phyloP scores from a whole-genome alignment of 2,888 invertebrate species.

The Lasioglossum figueresi region DNA sequence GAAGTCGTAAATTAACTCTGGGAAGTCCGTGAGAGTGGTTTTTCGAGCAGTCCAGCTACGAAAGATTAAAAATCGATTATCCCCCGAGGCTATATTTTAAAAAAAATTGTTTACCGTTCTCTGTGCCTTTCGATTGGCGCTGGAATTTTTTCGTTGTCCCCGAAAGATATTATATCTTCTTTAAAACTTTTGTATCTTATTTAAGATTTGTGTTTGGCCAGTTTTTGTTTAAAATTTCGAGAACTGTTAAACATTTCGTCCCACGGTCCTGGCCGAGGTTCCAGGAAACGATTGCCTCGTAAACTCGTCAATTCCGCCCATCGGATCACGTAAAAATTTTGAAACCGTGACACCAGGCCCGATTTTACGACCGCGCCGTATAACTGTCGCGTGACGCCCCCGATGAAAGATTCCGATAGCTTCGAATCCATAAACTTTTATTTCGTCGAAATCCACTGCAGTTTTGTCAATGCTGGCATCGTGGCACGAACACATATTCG shows the following conservation, averaged over 20 bases:
- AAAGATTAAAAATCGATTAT: not conserved
- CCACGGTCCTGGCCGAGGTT: not conserved
- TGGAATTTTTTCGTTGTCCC: not conserved
- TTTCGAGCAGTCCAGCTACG: not conserved
- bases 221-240: not conserved
- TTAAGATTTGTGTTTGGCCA: not conserved
- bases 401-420: not conserved
- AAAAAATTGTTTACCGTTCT: not conserved
- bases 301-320: not conserved
- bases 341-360: not conserved
- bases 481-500: not conserved
- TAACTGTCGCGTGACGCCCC: not conserved
- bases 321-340: not conserved
- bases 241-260: not conserved
- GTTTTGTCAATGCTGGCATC: not conserved
- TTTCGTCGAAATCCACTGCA: not conserved
- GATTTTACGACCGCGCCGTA: not conserved
- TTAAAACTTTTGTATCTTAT: not conserved
- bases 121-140: not conserved
- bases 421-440: not conserved
- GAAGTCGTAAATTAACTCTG: not conserved
- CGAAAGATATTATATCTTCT: not conserved
- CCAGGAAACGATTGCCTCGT: not conserved
- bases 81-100: not conserved
- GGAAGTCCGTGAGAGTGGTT: not conserved